Conservation (phyloP, 2,888 invertebrate species). For the Lithophane semibrunnea region DNA sequence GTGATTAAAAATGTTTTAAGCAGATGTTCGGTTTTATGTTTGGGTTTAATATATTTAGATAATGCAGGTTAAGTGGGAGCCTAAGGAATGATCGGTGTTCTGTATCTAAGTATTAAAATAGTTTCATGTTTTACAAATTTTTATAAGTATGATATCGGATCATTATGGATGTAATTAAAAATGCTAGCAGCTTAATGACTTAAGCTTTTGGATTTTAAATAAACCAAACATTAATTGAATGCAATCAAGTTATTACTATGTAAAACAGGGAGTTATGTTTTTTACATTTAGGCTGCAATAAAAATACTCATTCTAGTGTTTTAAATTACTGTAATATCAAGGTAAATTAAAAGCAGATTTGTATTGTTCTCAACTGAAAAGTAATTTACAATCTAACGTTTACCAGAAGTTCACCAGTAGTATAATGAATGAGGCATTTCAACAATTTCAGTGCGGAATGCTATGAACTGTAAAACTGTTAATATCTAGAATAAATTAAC, state of each 20-base stretch:
- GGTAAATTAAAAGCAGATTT: neutral
- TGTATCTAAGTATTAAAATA: slow-evolving; percentile 46
- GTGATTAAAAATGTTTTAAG: slow-evolving; percentile 72
- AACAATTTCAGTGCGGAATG: slow-evolving; percentile 34
- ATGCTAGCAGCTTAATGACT: neutral
- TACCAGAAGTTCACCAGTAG: neutral
- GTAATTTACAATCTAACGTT: neutral
- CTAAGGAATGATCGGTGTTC: slow-evolving; percentile 42
- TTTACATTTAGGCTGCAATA: neutral
- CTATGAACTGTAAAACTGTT: slow-evolving; percentile 47
- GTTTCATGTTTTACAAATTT: slow-evolving; percentile 51
- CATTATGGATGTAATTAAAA: slow-evolving; percentile 20
- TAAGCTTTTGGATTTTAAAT: neutral
- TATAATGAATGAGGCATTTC: slow-evolving; percentile 35
- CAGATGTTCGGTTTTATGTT: slow-evolving; percentile 68
- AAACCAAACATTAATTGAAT: neutral
- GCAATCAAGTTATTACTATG: neutral
- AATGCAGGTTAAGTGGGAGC: slow-evolving; percentile 58
- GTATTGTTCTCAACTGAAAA: neutral
- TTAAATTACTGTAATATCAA: neutral
- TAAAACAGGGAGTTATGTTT: neutral
- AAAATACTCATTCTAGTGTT: neutral
- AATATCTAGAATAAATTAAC: slow-evolving; percentile 52
- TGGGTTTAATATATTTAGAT: slow-evolving; percentile 62
- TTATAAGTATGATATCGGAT: slow-evolving; percentile 37